These are phyloP conservation scores for Amphipyra tragopoginis DNA, from an alignment of 2,888 invertebrate species.

Conservation along the genomic window DNA sequence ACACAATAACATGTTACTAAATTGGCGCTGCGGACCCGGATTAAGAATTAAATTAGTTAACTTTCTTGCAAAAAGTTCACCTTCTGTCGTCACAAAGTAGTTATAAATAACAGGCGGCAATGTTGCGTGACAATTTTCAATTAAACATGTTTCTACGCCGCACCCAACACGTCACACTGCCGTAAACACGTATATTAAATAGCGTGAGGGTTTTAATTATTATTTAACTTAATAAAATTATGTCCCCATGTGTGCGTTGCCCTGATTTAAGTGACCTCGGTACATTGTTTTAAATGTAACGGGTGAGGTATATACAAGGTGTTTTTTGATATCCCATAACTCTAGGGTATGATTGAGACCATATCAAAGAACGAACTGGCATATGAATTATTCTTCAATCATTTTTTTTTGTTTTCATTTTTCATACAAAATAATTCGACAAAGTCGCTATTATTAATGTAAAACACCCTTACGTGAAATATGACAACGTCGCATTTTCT, in stretches of 20 bases:
- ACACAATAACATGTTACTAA: too few species aligned
- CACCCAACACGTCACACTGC: slow-evolving; percentile 63
- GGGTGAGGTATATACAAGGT: background rate
- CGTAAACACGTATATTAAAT: slow-evolving; percentile 65
- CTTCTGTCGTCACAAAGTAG: slow-evolving; percentile 30
- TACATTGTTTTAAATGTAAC: slow-evolving; percentile 13
- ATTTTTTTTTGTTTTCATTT: too few species aligned
- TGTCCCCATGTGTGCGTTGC: slow-evolving; percentile 48
- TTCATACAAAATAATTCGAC: too few species aligned
- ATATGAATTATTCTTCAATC: too few species aligned
- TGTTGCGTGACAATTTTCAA: slow-evolving; percentile 72
- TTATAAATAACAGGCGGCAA: slow-evolving; percentile 45
- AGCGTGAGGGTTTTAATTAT: slow-evolving; percentile 63
- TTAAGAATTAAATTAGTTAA: too few species aligned
- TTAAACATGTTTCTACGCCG: slow-evolving; percentile 64
- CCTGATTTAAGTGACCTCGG: slow-evolving; percentile 53
- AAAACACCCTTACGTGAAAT: too few species aligned
- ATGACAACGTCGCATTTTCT: too few species aligned
- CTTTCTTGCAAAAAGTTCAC: slow-evolving; percentile 5
- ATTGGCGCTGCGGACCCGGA: too few species aligned
- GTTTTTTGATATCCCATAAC: too few species aligned
- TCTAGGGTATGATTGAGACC: too few species aligned
- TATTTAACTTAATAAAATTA: slow-evolving; percentile 63
- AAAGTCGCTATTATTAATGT: too few species aligned
- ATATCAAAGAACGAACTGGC: too few species aligned